Evolutionary conservation across 2,113 vertebrate genomes (phyloP).

Genomic region (Nothoprocta perdicaria): DNA sequence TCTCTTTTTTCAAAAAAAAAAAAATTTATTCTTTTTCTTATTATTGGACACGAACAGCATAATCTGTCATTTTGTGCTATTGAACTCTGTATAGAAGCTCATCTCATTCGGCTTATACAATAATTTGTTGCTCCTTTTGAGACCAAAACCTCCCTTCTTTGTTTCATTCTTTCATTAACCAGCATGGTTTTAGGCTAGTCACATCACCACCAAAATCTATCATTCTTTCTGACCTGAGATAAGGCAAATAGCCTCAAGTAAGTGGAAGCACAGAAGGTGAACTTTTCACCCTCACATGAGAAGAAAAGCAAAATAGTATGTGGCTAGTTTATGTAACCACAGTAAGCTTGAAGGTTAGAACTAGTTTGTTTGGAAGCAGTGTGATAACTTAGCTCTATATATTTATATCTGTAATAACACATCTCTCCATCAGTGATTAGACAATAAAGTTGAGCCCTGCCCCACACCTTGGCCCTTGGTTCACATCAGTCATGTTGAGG

Average conservation of each 20-base stretch:
- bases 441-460: accelerated
- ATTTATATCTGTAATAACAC: background rate
- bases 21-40: background rate
- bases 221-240: background rate
- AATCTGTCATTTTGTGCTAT: background rate
- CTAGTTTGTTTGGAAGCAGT: background rate
- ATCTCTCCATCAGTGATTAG: background rate
- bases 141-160: background rate
- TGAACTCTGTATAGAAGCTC: background rate
- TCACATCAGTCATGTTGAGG: accelerated
- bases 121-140: background rate
- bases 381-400: background rate
- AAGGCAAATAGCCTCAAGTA: background rate
- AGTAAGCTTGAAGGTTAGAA: background rate
- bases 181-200: background rate
- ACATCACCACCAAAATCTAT: background rate
- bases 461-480: background rate
- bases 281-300: background rate
- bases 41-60: background rate
- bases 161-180: background rate
- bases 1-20: background rate
- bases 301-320: background rate
- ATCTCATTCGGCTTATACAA: background rate
- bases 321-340: background rate
- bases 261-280: background rate